phyloP scores from a whole-genome alignment of 2,797 vertebrate species.

The Eurystomus glaucurus region DNA sequence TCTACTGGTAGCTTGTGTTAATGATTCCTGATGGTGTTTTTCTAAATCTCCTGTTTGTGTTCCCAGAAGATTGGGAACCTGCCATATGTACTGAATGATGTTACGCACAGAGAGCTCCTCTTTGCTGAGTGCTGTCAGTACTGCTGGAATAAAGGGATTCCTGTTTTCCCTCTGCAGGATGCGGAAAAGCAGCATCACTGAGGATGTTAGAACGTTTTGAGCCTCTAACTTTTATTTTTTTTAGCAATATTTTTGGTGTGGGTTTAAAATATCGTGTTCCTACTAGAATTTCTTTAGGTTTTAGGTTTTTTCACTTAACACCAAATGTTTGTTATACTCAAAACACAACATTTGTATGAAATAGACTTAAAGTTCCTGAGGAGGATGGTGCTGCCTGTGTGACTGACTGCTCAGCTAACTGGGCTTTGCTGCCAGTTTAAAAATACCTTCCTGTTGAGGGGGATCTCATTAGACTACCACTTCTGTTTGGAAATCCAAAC shows the following conservation, averaged over 20 bases:
- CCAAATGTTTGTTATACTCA: background rate
- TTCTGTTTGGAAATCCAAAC: background rate
- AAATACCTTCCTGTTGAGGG: background rate
- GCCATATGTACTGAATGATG: background rate
- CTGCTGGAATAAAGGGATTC: conserved; percentile 6
- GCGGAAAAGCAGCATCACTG: background rate
- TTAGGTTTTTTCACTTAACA: background rate
- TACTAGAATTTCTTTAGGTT: background rate
- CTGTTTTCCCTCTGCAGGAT: background rate
- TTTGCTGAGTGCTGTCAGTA: background rate
- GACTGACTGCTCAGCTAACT: background rate
- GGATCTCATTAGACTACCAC: background rate
- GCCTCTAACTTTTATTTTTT: background rate
- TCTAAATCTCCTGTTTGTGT: conserved; percentile 17
- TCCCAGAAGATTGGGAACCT: conserved; percentile 31
- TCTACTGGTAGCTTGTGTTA: conserved; percentile 19
- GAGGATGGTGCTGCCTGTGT: background rate
- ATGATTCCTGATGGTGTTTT: conserved; percentile 40
- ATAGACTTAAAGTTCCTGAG: background rate
- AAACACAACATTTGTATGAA: background rate
- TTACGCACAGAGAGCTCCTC: background rate
- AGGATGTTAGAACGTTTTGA: background rate
- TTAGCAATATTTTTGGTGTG: background rate
- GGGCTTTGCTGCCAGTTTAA: background rate
- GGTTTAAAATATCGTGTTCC: background rate